These are phyloP conservation scores for Vespertilio murinus DNA, from an alignment of 2,797 vertebrate species.

Conservation along the genomic window DNA sequence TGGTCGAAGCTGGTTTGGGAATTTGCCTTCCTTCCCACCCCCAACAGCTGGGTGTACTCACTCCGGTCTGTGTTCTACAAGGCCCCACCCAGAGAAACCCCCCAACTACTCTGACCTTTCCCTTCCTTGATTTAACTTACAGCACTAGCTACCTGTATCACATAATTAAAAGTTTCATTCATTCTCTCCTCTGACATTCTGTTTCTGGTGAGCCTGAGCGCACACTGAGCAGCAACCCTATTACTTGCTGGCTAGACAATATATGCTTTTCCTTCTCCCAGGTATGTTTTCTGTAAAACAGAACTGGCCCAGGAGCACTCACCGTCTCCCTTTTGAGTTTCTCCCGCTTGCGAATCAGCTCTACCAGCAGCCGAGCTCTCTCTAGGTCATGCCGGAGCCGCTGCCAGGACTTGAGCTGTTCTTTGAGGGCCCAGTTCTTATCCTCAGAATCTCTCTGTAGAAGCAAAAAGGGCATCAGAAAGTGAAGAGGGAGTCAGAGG, in stretches of 20 bases:
- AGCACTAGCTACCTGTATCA: background rate
- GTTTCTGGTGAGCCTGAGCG: background rate
- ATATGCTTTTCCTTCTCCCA: background rate
- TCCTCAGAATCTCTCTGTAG: conserved; percentile 94
- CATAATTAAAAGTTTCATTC: background rate
- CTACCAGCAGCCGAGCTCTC: conserved; percentile 96
- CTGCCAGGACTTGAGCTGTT: conserved; percentile 99
- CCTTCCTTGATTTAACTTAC: background rate
- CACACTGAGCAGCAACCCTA: conserved; percentile 5
- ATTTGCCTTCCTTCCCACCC: background rate
- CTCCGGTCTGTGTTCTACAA: background rate
- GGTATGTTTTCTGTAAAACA: background rate
- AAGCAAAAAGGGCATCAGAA: conserved; percentile 76
- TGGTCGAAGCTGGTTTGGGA: background rate
- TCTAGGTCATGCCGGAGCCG: conserved; percentile 97
- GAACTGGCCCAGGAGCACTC: conserved; percentile 72
- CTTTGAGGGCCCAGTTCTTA: conserved; percentile 95
- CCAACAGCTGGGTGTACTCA: background rate
- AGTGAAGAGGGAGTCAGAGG: conserved; percentile 50
- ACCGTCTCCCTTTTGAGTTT: conserved; percentile 99
- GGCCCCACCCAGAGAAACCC: background rate
- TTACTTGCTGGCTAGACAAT: background rate
- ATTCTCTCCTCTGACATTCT: conserved; percentile 43
- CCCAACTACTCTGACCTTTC: background rate
- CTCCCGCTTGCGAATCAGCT: conserved; percentile 98